Evolutionary conservation across 2,113 vertebrate genomes (phyloP), one percentile per base, ranked within the genome.

Genomic region (Archilochus colubris): DNA sequence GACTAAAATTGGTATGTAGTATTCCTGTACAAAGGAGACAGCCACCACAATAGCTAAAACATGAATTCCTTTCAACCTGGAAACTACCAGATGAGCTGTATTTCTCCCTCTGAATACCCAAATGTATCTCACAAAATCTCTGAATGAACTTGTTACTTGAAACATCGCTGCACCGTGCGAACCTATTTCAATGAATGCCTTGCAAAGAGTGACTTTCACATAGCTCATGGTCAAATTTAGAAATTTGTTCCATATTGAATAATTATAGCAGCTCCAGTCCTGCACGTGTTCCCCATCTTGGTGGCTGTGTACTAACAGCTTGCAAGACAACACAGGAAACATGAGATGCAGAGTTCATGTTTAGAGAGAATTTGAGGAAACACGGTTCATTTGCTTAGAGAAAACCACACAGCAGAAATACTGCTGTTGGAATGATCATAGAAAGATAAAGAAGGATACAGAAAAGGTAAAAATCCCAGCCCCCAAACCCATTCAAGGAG

Each of bases 331-430:
- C 6, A 1, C 36, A 57, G 62, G 36, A 55, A 90, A 79, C 54
- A 27, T 1, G 2, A 76, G 2, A 76, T 22, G 25, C 2, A 0
- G 50, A 77, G 79, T 31, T 67, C 57, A 38, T 7, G 5, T 82
- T 85, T 64, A 59, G 75, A 82, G 89, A 63, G n/a, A 72, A 72
- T 86, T 12, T 54, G 43, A 57, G 84, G 63, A 74, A 87, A 85
- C 8, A 17, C 16, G 18, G 89, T 74, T 66, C 10, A 22, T 43
- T 55, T 67, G 33, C 61, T 67, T 44, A 21, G 44, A 86, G 31
- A 82, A 93, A 94, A 82, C 48, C 36, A 23, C 1, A 3, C 14
- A 70, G 75, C 54, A 92, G 74, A 84, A 89, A 69, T 51, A 28
- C 30, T 1, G 0, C 46, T 43, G 12, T 43, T 77, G 59, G 46